phyloP scores from a whole-genome alignment of 2,888 invertebrate species.

The Polydrusus cervinus region DNA sequence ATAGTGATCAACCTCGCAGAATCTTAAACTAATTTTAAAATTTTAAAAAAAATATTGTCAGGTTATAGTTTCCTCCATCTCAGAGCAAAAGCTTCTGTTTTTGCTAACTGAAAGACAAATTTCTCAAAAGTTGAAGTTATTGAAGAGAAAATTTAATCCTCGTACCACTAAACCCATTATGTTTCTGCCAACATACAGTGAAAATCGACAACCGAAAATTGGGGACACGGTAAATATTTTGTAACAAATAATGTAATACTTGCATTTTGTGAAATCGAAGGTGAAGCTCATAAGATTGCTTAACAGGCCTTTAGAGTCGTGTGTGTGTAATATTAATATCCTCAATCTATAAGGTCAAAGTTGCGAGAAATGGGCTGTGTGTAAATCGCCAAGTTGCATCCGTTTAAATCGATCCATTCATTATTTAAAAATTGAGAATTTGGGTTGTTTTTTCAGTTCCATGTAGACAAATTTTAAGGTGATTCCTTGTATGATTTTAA shows the following conservation, averaged over 20 bases:
- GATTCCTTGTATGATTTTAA: no score
- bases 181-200: not conserved
- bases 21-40: no score
- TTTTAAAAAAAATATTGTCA: no score
- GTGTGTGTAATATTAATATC: conserved; percentile 38
- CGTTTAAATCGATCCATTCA: no score
- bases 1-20: no score
- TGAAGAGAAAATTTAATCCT: not conserved
- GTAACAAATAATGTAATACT: conserved; percentile 26
- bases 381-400: no score
- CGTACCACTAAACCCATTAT: not conserved
- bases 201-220: not conserved
- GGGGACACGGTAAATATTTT: conserved; percentile 25
- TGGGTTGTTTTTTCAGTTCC: no score
- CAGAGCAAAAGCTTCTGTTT: no score
- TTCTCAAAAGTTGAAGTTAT: not conserved
- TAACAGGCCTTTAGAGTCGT: conserved; percentile 4
- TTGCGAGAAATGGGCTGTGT: conserved; percentile 3
- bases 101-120: no score
- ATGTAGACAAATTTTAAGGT: no score
- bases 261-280: conserved; percentile 23
- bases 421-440: no score
- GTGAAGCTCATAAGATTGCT: conserved; percentile 4
- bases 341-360: conserved; percentile 40
- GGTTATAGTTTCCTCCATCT: no score